Evolutionary conservation across 2,797 vertebrate species (phyloP), one percentile per base, ranked within the genome.

Genomic region (Sebastes glaucus): DNA sequence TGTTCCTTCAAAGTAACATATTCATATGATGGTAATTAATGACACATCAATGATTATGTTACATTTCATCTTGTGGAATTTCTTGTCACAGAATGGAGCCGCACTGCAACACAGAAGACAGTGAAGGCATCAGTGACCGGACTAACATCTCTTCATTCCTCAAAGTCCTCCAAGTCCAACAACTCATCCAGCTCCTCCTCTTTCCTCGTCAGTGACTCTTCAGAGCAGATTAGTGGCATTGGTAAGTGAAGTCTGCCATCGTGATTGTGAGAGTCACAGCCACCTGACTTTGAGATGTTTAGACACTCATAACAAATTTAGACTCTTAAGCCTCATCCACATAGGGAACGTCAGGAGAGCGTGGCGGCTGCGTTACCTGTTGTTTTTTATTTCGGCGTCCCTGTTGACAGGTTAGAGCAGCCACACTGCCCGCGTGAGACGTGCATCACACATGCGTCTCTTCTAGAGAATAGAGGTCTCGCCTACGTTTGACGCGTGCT

Each of bases 101-200:
- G 96, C 81, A 99, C 97, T 56, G 96, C 96, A 81, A 99, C 97
- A 32, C 97, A 98, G 85, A 97, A 96, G 84, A 96, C 94, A 46
- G 32, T 1, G 0, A 94, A 88, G 70, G 96, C 94, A 23, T 94
- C 96, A 38, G 88, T 94, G 89, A 97, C 92, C 84, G 95, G 95
- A 92, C 79, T 93, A 20, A 94, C 95, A 33, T 97, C 97, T 59
- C 95, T 96, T 57, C 53, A 68, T 65, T 98, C 97, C 4, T 87
- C 96, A 80, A 95, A 95, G 85, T 91, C 88, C 4, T 77, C 79
- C 0, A 59, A 67, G 64, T 97, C 96, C 78, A 97, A 96, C 92
- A 96, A 95, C 87, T 97, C 96, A 53, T 95, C 96, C 81, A 96
- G 92, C 85, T 95, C 96, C 71, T 95, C 96, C 22, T 93, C 96